Evolutionary conservation across 2,113 vertebrate genomes (phyloP), one percentile per base, ranked within the genome.

Genomic region (Collichthys lucidus): DNA sequence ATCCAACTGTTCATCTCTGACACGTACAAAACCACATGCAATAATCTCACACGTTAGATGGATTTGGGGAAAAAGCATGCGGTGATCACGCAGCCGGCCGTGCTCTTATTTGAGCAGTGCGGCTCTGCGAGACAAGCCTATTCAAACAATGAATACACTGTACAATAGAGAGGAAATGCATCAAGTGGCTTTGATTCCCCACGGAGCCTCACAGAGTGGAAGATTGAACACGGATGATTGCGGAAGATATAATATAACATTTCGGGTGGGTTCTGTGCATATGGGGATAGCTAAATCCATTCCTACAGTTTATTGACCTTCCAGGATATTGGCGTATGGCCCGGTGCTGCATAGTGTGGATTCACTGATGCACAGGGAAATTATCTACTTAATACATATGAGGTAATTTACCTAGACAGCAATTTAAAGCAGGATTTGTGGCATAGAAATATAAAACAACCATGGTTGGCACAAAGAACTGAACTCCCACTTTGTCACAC

Each of bases 181-280:
- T 79, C 63, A 68, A 82, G 70, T 72, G 68, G 55, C 46, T 88
- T 52, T 53, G 75, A 84, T 80, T 89, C 84, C 84, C 77, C 26
- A 12, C 0, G 5, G 86, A 83, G 83, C 5, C 20, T 2, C 63
- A 77, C 40, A 8, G 62, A 77, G 68, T 56, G 71, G 70, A 83
- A 66, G 74, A 74, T 60, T 86, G 77, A 84, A 76, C 71, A 11
- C 53, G 52, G 80, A 80, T 70, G 86, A 88, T 56, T 78, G 82
- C 42, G 17, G 50, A 50, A 74, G 80, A 80, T 76, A 65, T 62
- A 78, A 76, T 49, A 31, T 49, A 72, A 35, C 63, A 50, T 67
- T 71, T 78, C 62, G 77, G 35, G 61, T 46, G 62, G 78, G 60
- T 50, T 69, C 6, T 42, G 73, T 79, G 61, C 42, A 42, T 20